These are phyloP conservation scores for Phoebastria nigripes DNA, from an alignment of 2,797 vertebrate genomes.

Conservation along the genomic window DNA sequence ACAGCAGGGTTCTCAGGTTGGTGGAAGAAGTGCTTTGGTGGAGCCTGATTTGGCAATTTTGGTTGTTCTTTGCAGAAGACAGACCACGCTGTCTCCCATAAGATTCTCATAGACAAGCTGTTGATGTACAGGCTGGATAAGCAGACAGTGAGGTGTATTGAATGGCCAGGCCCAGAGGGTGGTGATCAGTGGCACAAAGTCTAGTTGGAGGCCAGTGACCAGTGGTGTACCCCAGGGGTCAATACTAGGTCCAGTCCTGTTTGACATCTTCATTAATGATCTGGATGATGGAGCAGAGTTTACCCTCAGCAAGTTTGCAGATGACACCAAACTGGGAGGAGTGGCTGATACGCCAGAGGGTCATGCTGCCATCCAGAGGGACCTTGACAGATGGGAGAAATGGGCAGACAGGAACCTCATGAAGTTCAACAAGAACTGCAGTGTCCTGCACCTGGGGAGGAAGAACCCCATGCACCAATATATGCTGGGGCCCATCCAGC, in stretches of 20 bases:
- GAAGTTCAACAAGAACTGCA: not conserved
- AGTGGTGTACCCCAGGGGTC: not conserved
- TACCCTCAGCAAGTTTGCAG: not conserved
- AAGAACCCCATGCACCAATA: not conserved
- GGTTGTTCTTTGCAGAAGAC: not conserved
- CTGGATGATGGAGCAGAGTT: not conserved
- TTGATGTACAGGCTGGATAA: not conserved
- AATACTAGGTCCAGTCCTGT: not conserved
- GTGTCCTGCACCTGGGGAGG: not conserved
- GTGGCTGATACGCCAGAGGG: not conserved
- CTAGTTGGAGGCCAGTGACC: not conserved
- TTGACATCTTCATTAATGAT: not conserved
- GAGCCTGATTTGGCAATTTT: not conserved
- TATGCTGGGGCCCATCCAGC: no score
- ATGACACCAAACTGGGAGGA: not conserved
- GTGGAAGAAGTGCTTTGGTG: not conserved
- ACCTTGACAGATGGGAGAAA: not conserved
- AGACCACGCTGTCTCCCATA: fast-evolving
- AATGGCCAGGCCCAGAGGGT: not conserved
- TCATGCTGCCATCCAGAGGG: not conserved
- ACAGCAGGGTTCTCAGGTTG: not conserved
- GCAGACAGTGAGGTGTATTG: not conserved
- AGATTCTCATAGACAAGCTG: not conserved
- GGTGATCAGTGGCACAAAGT: not conserved
- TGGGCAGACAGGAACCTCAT: not conserved